phyloP scores from a whole-genome alignment of 2,888 invertebrate genomes.

The Bibio marci region DNA sequence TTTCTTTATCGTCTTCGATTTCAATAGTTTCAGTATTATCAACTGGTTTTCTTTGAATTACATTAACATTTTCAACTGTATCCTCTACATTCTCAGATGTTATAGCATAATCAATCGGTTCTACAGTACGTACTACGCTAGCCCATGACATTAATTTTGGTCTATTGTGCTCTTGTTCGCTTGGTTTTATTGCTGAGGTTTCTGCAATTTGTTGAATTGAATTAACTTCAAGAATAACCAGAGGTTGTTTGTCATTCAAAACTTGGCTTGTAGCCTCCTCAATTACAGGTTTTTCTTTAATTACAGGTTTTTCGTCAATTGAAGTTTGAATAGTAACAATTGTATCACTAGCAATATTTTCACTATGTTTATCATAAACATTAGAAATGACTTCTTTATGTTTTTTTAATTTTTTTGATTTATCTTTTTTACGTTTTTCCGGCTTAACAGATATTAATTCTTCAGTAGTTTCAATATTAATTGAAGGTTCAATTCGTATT shows the following conservation, averaged over 20 bases:
- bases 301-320: neutral
- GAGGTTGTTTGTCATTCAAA: too few species aligned
- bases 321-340: neutral
- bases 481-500: too few species aligned
- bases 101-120: neutral
- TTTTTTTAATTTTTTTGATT: neutral
- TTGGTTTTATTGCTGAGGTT: too few species aligned
- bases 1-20: constrained; percentile 19
- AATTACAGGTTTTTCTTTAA: neutral
- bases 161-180: neutral
- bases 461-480: too few species aligned
- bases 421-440: neutral
- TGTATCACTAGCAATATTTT: neutral
- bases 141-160: constrained; percentile 11
- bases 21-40: too few species aligned
- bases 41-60: too few species aligned
- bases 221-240: too few species aligned
- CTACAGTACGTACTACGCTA: constrained; percentile 8
- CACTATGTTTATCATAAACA: neutral
- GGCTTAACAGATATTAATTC: too few species aligned
- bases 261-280: too few species aligned
- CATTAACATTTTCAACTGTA: neutral
- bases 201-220: too few species aligned
- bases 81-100: neutral
- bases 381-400: neutral